Evolutionary conservation across 2,888 invertebrate genomes (phyloP).

Genomic region (Acronicta aceris): DNA sequence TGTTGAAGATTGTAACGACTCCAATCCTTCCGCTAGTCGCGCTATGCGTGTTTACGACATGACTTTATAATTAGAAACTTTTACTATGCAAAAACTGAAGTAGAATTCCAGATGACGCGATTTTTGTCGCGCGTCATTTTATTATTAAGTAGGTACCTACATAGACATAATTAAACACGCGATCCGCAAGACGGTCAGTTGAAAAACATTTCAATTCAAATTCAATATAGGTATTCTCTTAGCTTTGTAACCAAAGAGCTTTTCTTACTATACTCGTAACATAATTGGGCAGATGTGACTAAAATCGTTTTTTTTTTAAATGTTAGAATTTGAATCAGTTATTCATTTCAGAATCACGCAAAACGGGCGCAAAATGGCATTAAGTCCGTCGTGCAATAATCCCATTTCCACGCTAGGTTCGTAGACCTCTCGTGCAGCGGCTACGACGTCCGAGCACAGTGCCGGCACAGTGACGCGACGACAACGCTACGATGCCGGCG

Average conservation of each 20-base stretch:
- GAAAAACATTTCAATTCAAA: no score
- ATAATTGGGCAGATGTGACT: no score
- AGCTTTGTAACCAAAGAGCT: no score
- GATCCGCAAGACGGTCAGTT: conserved; percentile 23
- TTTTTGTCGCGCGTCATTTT: conserved; percentile 40
- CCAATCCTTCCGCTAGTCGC: conserved; percentile 63
- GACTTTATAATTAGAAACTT: conserved; percentile 67
- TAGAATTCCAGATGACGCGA: conserved; percentile 41
- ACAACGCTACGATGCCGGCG: conserved; percentile 33
- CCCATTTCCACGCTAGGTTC: conserved; percentile 85
- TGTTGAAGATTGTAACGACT: conserved; percentile 55
- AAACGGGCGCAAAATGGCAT: conserved; percentile 79
- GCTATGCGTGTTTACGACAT: conserved; percentile 60
- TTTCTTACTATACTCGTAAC: no score
- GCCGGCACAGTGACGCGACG: conserved; percentile 25
- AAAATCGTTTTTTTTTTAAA: no score
- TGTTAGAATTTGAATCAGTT: conserved; percentile 52
- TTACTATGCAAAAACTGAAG: conserved; percentile 62
- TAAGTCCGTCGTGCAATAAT: conserved; percentile 82
- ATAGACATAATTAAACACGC: conserved; percentile 32
- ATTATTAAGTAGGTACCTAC: conserved; percentile 22
- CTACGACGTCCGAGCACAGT: conserved; percentile 17
- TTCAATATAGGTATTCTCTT: conserved; percentile 9
- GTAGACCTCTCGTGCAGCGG: conserved; percentile 71
- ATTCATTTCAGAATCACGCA: conserved; percentile 48